A percentile compares a stretch with the other conserved stretches of the same genome.
phyloP scores from a whole-genome alignment of 2,113 vertebrate species.

The Oncorhynchus gorbuscha region DNA sequence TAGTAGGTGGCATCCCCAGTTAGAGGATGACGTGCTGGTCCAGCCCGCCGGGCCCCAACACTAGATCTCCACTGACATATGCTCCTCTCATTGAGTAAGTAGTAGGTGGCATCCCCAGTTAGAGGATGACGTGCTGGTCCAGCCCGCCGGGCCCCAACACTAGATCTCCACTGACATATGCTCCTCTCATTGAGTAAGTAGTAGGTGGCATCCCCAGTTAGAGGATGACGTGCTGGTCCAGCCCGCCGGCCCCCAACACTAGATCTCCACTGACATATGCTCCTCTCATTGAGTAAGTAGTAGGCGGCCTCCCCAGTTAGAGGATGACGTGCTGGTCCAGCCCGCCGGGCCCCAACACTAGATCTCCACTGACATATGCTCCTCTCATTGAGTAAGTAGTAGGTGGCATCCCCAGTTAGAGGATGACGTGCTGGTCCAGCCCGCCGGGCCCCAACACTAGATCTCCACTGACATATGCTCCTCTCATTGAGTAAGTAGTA shows the following conservation, averaged over 20 bases:
- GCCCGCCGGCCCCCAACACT: neutral
- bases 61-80: conserved; percentile 2
- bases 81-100: neutral
- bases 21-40: neutral
- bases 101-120: neutral
- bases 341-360: neutral
- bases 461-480: conserved; percentile 2
- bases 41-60: neutral
- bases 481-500: no score
- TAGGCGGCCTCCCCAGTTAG: neutral
- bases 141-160: neutral
- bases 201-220: neutral
- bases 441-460: neutral
- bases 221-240: neutral
- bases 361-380: conserved; percentile 2
- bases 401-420: neutral
- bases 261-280: conserved; percentile 3
- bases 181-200: neutral
- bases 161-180: conserved; percentile 2
- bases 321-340: neutral
- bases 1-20: neutral
- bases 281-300: neutral
- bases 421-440: neutral
- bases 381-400: no score
- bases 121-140: neutral